Conservation (phyloP, 2,797 vertebrate genomes). For the Microhierax caerulescens region DNA sequence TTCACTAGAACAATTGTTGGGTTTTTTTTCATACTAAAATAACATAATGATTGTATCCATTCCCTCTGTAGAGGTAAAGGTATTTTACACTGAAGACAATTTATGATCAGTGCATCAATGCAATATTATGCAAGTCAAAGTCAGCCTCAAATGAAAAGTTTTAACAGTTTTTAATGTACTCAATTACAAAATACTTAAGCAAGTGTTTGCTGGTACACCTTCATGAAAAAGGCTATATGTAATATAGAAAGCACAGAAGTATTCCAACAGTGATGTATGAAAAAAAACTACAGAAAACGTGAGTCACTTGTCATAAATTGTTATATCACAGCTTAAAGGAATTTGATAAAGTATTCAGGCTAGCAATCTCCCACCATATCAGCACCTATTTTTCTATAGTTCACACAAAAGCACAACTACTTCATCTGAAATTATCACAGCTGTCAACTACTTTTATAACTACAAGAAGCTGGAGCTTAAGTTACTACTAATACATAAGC, state of each 20-base stretch:
- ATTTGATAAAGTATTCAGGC: neutral
- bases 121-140: neutral
- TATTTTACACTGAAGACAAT: neutral
- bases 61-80: neutral
- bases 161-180: neutral
- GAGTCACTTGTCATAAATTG: neutral
- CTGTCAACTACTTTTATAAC: slow-evolving; percentile 29
- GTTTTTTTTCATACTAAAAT: neutral
- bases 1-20: neutral
- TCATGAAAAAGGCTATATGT: neutral
- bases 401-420: neutral
- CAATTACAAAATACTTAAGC: neutral
- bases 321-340: neutral
- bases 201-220: neutral
- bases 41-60: rapidly evolving
- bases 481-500: slow-evolving; percentile 12
- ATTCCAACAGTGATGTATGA: neutral
- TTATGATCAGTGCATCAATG: neutral
- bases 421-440: slow-evolving; percentile 7
- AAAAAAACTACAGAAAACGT: neutral
- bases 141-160: neutral
- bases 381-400: neutral
- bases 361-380: neutral
- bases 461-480: slow-evolving; percentile 11
- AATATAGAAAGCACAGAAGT: neutral